These are phyloP conservation scores for Semotilus atromaculatus DNA, from an alignment of 2,797 vertebrate genomes.

Conservation along the genomic window DNA sequence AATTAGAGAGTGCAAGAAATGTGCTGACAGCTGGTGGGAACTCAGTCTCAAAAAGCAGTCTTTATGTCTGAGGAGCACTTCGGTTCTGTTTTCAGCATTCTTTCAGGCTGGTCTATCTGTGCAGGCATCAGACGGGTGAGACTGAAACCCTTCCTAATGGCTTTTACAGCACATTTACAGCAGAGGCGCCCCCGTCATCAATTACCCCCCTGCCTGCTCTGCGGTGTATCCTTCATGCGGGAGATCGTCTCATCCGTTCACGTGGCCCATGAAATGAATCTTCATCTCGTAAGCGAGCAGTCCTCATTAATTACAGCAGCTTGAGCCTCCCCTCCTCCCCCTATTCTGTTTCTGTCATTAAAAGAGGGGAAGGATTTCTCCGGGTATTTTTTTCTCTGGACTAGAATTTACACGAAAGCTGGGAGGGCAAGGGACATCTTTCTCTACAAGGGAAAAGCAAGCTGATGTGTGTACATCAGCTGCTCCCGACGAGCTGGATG, in stretches of 20 bases:
- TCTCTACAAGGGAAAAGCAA: background rate
- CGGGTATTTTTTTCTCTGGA: constrained; percentile 51
- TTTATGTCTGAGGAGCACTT: constrained; percentile 33
- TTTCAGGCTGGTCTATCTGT: constrained; percentile 42
- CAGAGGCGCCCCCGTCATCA: constrained; percentile 64
- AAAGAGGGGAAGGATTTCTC: constrained; percentile 7
- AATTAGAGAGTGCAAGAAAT: constrained; percentile 43
- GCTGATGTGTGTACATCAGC: background rate
- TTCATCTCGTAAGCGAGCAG: constrained; percentile 79
- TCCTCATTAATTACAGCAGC: constrained; percentile 79
- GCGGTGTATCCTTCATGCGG: constrained; percentile 64
- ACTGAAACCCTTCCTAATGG: constrained; percentile 58
- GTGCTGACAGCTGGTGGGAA: constrained; percentile 40
- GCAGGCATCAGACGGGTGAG: constrained; percentile 51
- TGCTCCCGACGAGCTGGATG: too few relatives aligned
- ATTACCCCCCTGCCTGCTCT: constrained; percentile 69
- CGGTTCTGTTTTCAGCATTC: constrained; percentile 6
- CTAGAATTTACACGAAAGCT: constrained; percentile 66
- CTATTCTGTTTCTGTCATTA: constrained; percentile 74
- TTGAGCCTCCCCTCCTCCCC: constrained; percentile 72
- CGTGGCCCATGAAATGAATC: constrained; percentile 76
- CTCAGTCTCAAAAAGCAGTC: background rate
- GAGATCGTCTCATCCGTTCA: constrained; percentile 42
- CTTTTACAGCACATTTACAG: constrained; percentile 63
- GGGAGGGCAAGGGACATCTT: constrained; percentile 38